These are phyloP conservation scores for Oryctolagus cuniculus DNA, from an alignment of 2,113 vertebrate species.

Conservation along the genomic window mOryCun1.1 NC_091436.1:59947501-59948000, in stretches of 20 bases:
- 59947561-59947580: neutral
- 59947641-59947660: neutral
- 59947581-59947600: too few species aligned
- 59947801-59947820: neutral
- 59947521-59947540: neutral
- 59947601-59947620: neutral
- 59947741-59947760: neutral
- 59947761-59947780: neutral
- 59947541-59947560: fast-evolving
- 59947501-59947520: neutral
- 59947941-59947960: neutral
- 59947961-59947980: conserved; percentile 8
- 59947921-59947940: neutral
- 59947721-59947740: neutral
- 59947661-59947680: neutral
- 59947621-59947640: neutral
- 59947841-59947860: neutral
- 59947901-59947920: neutral
- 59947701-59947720: neutral
- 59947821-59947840: neutral
- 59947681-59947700: neutral
- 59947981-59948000: neutral
- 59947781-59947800: neutral
- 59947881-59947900: fast-evolving
- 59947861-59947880: fast-evolving